phyloP scores from a whole-genome alignment of 2,113 vertebrate genomes.

The Uria lomvia region DNA sequence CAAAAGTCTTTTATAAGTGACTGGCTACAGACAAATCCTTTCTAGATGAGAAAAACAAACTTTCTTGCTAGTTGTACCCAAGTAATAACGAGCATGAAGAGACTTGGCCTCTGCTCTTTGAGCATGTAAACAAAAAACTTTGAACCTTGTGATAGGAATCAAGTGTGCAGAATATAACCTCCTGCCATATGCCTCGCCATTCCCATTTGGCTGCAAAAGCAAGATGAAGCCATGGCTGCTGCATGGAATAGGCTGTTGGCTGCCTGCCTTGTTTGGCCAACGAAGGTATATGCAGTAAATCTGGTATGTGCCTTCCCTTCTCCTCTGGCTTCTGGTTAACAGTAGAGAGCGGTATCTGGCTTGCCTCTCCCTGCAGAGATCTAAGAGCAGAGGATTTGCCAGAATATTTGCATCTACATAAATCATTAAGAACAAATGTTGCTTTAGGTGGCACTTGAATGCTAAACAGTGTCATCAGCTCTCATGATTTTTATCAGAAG shows the following conservation, averaged over 20 bases:
- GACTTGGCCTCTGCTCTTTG: slow-evolving; percentile 7
- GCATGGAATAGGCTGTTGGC: not conserved
- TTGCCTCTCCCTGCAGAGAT: not conserved
- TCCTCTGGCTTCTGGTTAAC: not conserved
- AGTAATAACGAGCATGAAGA: slow-evolving; percentile 38
- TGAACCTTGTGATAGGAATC: not conserved
- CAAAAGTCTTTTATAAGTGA: not conserved
- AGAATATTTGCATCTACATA: slow-evolving; percentile 21
- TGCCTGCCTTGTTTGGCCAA: slow-evolving; percentile 1
- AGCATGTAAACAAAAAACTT: slow-evolving; percentile 45
- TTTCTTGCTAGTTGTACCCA: not conserved
- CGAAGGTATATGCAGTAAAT: not conserved
- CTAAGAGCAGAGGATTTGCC: not conserved
- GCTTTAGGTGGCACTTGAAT: not conserved
- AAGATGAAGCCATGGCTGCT: not conserved
- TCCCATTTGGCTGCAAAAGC: slow-evolving; percentile 48
- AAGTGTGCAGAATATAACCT: not conserved
- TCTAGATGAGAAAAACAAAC: slow-evolving; percentile 10
- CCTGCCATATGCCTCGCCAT: not conserved
- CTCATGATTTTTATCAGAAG: not conserved
- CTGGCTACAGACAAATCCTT: not conserved
- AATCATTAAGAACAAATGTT: not conserved
- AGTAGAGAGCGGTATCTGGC: not conserved
- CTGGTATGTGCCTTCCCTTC: not conserved
- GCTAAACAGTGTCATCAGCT: not conserved